Conservation (phyloP, 2,113 vertebrate species). For the Pseudorhombus dupliciocellatus region DNA sequence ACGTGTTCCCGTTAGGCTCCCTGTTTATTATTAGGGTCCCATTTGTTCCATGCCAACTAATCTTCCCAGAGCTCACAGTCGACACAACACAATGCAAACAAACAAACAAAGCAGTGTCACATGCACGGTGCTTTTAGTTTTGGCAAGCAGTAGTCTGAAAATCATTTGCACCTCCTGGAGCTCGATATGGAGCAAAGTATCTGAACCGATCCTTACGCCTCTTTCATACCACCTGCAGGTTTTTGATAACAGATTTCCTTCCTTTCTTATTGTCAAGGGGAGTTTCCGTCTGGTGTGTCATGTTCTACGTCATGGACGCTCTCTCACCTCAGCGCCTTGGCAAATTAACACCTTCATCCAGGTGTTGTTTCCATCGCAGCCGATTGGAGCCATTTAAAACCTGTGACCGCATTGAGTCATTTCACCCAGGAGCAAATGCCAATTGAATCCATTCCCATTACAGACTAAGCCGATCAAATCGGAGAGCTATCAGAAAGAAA, state of each 20-base stretch:
- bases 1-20: conserved; percentile 24
- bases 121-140: conserved; percentile 27
- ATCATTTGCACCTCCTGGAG: conserved; percentile 29
- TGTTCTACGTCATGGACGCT: not conserved
- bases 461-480: too few relatives aligned
- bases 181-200: conserved; percentile 14
- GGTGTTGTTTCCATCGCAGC: too few relatives aligned
- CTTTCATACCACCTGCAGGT: too few relatives aligned
- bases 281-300: too few relatives aligned
- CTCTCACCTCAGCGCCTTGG: not conserved
- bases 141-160: conserved; percentile 28
- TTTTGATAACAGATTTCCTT: too few relatives aligned
- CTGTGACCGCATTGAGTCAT: too few relatives aligned
- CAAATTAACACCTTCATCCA: too few relatives aligned
- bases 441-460: too few relatives aligned
- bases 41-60: conserved; percentile 62
- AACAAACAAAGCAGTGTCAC: conserved; percentile 48
- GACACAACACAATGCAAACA: conserved; percentile 47
- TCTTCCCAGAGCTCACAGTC: conserved; percentile 51
- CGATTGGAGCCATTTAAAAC: too few relatives aligned
- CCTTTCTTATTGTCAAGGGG: too few relatives aligned
- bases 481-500: too few relatives aligned
- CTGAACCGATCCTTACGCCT: not conserved
- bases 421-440: too few relatives aligned
- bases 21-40: conserved; percentile 63